A percentile compares a stretch with the other conserved stretches of the same genome.
phyloP scores from a whole-genome alignment of 2,113 vertebrate species.

The Centropus bengalensis region DNA sequence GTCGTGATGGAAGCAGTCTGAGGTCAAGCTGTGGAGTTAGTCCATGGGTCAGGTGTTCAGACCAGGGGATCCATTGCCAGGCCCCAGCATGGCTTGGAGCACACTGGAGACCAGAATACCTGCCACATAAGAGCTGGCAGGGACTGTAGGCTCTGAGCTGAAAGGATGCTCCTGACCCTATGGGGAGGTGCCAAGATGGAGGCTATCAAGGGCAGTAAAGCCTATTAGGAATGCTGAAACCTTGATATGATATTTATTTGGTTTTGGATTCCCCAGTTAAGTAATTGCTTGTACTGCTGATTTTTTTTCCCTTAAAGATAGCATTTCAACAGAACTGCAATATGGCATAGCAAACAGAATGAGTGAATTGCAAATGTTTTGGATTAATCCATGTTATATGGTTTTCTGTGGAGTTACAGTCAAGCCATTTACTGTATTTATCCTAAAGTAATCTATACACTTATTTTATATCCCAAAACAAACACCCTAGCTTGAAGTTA shows the following conservation, averaged over 20 bases:
- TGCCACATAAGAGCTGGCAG: not conserved
- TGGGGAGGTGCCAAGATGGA: fast-evolving
- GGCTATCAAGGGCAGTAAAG: not conserved
- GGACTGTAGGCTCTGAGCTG: not conserved
- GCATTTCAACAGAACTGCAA: not conserved
- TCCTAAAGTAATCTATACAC: not conserved
- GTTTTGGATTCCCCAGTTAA: not conserved
- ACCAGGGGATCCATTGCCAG: not conserved
- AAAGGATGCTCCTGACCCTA: not conserved
- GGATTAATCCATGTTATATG: not conserved
- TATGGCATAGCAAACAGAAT: not conserved
- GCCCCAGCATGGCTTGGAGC: not conserved
- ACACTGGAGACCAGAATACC: not conserved
- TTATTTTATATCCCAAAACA: not conserved
- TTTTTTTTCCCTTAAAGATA: not conserved
- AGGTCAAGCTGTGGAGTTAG: not conserved
- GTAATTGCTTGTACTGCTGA: not conserved
- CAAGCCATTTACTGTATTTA: not conserved
- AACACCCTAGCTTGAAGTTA: not conserved
- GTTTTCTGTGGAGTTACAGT: not conserved
- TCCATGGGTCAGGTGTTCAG: not conserved
- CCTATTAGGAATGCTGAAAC: not conserved
- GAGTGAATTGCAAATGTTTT: not conserved
- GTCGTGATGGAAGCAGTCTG: not conserved
- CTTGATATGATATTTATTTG: not conserved